Conservation (phyloP, 1,140 invertebrate genomes). For the Antheraea pernyi region DNA sequence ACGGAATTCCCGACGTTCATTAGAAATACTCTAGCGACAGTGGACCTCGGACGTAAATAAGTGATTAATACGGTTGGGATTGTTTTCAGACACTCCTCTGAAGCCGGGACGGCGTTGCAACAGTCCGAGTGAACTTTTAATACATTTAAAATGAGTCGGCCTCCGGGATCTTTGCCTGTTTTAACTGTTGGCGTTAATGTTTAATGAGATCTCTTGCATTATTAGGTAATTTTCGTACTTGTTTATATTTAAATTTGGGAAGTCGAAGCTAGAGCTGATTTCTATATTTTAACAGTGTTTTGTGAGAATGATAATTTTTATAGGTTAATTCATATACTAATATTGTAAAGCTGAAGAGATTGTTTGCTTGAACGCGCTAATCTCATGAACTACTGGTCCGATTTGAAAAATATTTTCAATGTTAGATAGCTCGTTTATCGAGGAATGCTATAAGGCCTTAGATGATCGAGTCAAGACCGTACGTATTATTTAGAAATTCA, state of each 20-base stretch:
- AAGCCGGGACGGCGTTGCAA: slow-evolving; percentile 44
- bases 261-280: background rate
- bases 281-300: background rate
- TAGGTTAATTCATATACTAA: too few species aligned
- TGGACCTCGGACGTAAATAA: slow-evolving; percentile 71
- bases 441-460: too few species aligned
- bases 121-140: slow-evolving; percentile 57
- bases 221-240: slow-evolving; percentile 18
- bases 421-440: too few species aligned
- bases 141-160: slow-evolving; percentile 66
- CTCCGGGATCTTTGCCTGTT: slow-evolving; percentile 12
- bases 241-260: background rate
- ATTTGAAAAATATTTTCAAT: too few species aligned
- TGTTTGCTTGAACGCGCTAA: too few species aligned
- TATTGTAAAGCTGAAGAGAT: too few species aligned
- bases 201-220: slow-evolving; percentile 49
- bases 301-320: background rate
- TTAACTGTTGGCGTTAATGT: slow-evolving; percentile 41
- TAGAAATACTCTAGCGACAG: slow-evolving; percentile 66
- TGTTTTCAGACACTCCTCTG: slow-evolving; percentile 59
- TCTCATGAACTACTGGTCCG: too few species aligned
- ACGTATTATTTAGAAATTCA: too few species aligned
- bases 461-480: too few species aligned
- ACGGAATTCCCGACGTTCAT: slow-evolving; percentile 66
- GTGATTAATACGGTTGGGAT: slow-evolving; percentile 77